Conservation (phyloP, 2,113 vertebrate genomes). For the Gyps fulvus region DNA sequence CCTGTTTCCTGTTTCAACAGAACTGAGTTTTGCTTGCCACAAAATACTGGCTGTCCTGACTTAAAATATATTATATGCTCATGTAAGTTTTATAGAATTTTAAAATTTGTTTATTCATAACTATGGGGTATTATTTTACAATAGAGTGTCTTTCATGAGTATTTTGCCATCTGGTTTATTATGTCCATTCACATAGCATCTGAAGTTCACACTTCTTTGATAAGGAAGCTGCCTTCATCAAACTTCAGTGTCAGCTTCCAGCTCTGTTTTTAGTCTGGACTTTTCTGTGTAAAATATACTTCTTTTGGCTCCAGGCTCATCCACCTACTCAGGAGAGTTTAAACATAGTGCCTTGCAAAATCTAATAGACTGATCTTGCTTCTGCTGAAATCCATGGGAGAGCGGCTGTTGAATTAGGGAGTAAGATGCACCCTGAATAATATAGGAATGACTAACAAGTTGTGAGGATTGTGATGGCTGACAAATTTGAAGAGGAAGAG, state of each 20-base stretch:
- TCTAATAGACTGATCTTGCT: neutral
- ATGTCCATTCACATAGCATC: neutral
- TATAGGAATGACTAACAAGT: neutral
- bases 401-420: neutral
- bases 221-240: neutral
- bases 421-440: neutral
- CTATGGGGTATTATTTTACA: neutral
- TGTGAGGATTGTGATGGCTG: neutral
- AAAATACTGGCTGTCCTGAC: neutral
- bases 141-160: neutral
- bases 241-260: neutral
- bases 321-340: neutral
- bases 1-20: neutral
- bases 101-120: neutral
- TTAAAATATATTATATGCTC: neutral
- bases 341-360: neutral
- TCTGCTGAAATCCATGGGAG: neutral
- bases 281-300: neutral
- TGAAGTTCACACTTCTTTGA: neutral
- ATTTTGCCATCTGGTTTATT: neutral
- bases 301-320: neutral
- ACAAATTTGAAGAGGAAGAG: neutral
- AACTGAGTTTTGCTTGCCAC: neutral
- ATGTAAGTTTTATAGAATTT: slow-evolving; percentile 36
- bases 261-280: neutral